Evolutionary conservation across 2,888 invertebrate species (phyloP), one percentile per base, ranked within the genome.

Genomic region (Ochlodes sylvanus): DNA sequence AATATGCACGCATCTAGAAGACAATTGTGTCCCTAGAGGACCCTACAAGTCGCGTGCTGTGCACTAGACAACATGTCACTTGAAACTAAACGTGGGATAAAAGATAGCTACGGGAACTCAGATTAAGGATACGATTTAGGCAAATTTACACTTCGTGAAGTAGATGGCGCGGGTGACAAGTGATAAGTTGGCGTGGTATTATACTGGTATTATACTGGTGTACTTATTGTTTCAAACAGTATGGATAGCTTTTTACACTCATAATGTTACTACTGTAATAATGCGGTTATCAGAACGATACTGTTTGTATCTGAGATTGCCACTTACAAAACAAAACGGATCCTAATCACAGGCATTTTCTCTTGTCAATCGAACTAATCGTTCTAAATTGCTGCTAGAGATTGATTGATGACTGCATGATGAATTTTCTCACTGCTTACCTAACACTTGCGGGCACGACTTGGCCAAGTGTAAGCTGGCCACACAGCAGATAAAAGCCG

Each of bases 401-500:
- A 27, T 27, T 27, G 27, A 27, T 27, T 27, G 27, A 27, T 2
- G 27, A 27, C 27, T 38, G 12, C 38, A 38, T 12, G 12, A 9
- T 38, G 38, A 10, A 3, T 1, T 2, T 38, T 3, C 38, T 38
- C 10, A 38, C 10, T 10, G 12, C 38, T 9, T 38, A 38, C 7
- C 17, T 47, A 7, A 47, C 47, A 47, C 47, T 47, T 15, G 47
- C 47, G 17, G 3, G 5, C n/a, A 42, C 5, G 15, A 50, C 50
- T 50, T 0, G 7, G 9, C 44, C 9, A 19, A 19, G 19, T 50
- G 50, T 50, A 50, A 50, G 19, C 9, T 4, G 17, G 19, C 50
- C 50, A 50, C 50, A 50, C 12, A 19, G 52, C 50, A 62, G 50
- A 62, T 62, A 62, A 62, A 62, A 62, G 21, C 38, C 9, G 62